Evolutionary conservation across 2,113 vertebrate species (phyloP), one percentile per base, ranked within the genome.

Genomic region (Pluvialis apricaria): DNA sequence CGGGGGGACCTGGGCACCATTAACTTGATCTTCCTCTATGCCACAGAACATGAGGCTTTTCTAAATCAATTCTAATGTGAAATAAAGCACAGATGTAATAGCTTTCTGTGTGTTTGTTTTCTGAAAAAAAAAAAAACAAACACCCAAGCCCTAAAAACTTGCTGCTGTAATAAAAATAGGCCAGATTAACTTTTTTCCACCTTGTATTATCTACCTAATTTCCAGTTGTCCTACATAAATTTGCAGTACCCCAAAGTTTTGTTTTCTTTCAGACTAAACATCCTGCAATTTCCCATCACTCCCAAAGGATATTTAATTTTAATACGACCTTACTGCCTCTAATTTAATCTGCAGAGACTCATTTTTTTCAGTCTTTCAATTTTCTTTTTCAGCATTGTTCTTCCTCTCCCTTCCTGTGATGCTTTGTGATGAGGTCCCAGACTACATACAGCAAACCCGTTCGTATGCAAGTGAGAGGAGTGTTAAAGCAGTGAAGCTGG

Each of bases 1-100:
- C 1, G 8, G 12, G 9, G 16, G 6, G 8, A 88, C 17, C 5
- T 0, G 0, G 55, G 24, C 40, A 83, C 11, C 32, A 32, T 28
- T 69, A 54, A 25, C 25, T 36, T 3, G 0, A 24, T 38, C 28
- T 36, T 81, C 25, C 61, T 36, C n/a, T 78, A 21, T 38, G 45
- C 13, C 36, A 86, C 60, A 78, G 28, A 84, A 31, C 8, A 54
- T 1, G 5, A 49, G 10, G 22, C 11, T 84, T 78, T 62, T 84
- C 60, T 78, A 81, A 94, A 66, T 16, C 34, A 86, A 8, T 65
- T 92, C 15, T 42, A 42, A 25, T 32, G 18, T 44, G 28, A 88
- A 81, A 60, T 49, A 57, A 77, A 80, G 14, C 13, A 64, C 8
- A 82, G 36, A 87, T 71, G n/a, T n/a, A 28, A 51, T 40, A 68